Evolutionary conservation across 2,797 vertebrate species (phyloP).

Genomic region (Onychomys arenicola): DNA sequence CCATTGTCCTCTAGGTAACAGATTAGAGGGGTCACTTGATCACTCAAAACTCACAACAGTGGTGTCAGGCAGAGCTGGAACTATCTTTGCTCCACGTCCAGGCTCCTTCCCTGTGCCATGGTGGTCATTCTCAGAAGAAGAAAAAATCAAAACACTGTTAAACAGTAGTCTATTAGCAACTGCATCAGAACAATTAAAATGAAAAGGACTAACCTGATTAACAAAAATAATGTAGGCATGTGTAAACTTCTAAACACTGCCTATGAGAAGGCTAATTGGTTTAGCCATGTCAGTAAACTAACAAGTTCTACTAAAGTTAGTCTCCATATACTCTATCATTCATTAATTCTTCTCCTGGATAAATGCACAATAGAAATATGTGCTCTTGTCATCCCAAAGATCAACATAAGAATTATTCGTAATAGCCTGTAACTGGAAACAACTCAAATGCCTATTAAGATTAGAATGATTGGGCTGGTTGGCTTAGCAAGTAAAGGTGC

Average conservation of each 20-base stretch:
- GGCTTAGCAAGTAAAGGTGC: not conserved
- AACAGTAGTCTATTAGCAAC: not conserved
- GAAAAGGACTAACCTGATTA: not conserved
- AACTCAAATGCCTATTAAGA: slow-evolving; percentile 44
- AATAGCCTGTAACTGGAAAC: slow-evolving; percentile 25
- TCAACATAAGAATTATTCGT: slow-evolving; percentile 33
- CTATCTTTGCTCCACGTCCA: not conserved
- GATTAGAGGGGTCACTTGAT: not conserved
- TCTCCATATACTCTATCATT: not conserved
- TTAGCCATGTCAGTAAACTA: slow-evolving; percentile 1
- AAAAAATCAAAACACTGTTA: not conserved
- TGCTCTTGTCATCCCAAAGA: not conserved
- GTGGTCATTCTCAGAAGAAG: not conserved
- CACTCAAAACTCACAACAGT: not conserved
- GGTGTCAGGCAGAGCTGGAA: slow-evolving; percentile 2
- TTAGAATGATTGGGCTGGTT: not conserved
- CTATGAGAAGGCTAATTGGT: not conserved
- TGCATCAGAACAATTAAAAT: slow-evolving; percentile 38
- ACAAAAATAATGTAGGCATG: not conserved
- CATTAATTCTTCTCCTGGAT: slow-evolving; percentile 25
- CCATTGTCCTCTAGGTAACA: not conserved
- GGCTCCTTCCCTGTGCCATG: not conserved
- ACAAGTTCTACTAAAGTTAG: slow-evolving; percentile 20
- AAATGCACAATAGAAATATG: not conserved
- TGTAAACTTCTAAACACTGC: not conserved